Conservation (phyloP, 2,113 vertebrate genomes). For the Panthera uncia region DNA sequence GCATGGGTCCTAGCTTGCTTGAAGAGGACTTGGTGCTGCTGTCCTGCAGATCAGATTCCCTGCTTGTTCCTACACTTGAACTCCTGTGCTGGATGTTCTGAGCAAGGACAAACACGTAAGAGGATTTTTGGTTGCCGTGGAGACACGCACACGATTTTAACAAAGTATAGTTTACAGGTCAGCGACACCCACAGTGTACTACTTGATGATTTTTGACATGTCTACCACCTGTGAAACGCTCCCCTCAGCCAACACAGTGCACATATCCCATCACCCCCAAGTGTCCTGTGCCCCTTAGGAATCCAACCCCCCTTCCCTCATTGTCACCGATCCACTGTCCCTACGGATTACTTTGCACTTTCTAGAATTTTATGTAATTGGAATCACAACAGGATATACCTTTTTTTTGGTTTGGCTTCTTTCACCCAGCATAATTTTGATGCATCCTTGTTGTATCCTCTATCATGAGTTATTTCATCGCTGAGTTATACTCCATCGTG, state of each 20-base stretch:
- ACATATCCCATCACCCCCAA: too few relatives aligned
- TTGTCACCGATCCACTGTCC: not conserved
- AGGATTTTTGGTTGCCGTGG: not conserved
- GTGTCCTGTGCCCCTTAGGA: not conserved
- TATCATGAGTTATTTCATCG: not conserved
- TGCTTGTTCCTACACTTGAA: not conserved
- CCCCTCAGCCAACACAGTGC: not conserved
- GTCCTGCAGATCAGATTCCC: not conserved
- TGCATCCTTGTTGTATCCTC: too few relatives aligned
- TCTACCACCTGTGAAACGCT: not conserved
- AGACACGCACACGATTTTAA: not conserved
- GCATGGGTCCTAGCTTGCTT: not conserved
- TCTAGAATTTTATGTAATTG: not conserved
- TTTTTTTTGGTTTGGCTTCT: not conserved
- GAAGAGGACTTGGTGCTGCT: not conserved
- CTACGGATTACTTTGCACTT: not conserved
- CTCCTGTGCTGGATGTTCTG: conserved; percentile 28
- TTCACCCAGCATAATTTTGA: not conserved
- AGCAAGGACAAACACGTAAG: not conserved
- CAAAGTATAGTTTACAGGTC: not conserved
- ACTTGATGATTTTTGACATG: rapidly evolving
- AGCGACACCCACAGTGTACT: not conserved
- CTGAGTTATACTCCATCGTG: rapidly evolving
- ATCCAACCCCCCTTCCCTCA: not conserved
- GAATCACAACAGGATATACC: rapidly evolving